Evolutionary conservation across 2,113 vertebrate genomes (phyloP).

Genomic region (Genyomyrus donnyi): DNA sequence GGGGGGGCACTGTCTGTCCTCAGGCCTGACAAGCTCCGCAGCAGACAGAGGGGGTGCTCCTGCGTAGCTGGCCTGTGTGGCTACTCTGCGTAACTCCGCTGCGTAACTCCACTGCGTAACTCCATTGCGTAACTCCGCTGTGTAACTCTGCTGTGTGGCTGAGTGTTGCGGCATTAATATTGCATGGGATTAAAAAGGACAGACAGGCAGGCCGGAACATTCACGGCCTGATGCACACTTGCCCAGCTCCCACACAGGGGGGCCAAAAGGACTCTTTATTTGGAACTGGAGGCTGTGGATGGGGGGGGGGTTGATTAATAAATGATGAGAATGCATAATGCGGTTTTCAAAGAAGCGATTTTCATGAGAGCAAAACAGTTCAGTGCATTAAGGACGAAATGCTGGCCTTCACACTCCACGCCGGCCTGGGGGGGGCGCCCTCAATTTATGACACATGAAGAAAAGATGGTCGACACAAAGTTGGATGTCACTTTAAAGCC

Average conservation of each 20-base stretch:
- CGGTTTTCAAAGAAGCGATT: slow-evolving; percentile 27
- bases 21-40: not conserved
- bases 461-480: slow-evolving; percentile 19
- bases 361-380: slow-evolving; percentile 20
- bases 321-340: slow-evolving; percentile 46
- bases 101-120: not conserved
- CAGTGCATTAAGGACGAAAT: slow-evolving; percentile 17
- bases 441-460: not conserved
- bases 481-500: slow-evolving; percentile 18
- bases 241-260: slow-evolving; percentile 27
- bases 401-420: not conserved
- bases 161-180: slow-evolving; percentile 51
- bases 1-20: not conserved
- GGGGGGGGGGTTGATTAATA: slow-evolving; percentile 44
- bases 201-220: slow-evolving; percentile 33
- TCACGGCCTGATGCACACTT: slow-evolving; percentile 40
- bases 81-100: not conserved
- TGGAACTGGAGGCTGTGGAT: slow-evolving; percentile 12
- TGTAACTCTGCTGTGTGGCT: not conserved
- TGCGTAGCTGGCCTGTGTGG: slow-evolving; percentile 24
- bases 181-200: slow-evolving; percentile 48
- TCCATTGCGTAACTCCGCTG: too few relatives aligned
- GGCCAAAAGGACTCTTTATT: slow-evolving; percentile 37
- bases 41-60: slow-evolving; percentile 41
- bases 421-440: not conserved